Evolutionary conservation across 2,888 invertebrate species (phyloP), one percentile per base, ranked within the genome.

Genomic region (Nyleta sp.): DNA sequence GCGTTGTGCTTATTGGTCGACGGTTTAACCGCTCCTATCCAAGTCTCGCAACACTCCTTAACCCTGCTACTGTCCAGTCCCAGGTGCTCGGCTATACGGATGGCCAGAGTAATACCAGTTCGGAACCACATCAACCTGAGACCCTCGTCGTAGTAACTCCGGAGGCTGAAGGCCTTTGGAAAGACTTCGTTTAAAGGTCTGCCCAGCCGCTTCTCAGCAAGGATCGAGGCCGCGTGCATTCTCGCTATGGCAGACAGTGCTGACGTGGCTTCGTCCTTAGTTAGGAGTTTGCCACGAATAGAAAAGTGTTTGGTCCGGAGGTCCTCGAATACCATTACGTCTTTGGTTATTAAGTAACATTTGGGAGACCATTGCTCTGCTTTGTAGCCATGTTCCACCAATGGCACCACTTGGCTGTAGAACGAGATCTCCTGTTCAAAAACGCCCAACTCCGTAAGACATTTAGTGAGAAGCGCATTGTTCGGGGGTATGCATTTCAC

Each of bases 401-500:
- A 77, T 0, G 92, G 92, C 57, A 92, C 78, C 13, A 92, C 84
- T 70, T 91, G 83, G 24, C 87, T 85, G 77, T 91, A 93, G 35
- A 93, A 91, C 0, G 81, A 81, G 2, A 91, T 89, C 84, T 93
- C 93, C 44, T 93, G 92, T 20, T 89, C 86, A 76, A 92, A 92
- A 0, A 92, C 91, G 0, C 91, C 91, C 44, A 91, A 87, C 42
- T 93, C 92, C 20, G 87, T 85, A 0, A 93, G 81, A 78, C 92
- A 92, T 8, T 91, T 91, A 81, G 92, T 92, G 83, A 92, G 92
- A 10, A 89, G 85, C 0, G 85, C 84, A 52, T 93, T 91, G 11
- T 91, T 91, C 68, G 89, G 89, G 0, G 95, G 94, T 60, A 94
- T 88, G 6, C 92, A 91, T 87, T 95, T 95, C 0, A 94, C 89